Conservation (phyloP, 2,888 invertebrate genomes). For the Lasioglossum leucozonium region DNA sequence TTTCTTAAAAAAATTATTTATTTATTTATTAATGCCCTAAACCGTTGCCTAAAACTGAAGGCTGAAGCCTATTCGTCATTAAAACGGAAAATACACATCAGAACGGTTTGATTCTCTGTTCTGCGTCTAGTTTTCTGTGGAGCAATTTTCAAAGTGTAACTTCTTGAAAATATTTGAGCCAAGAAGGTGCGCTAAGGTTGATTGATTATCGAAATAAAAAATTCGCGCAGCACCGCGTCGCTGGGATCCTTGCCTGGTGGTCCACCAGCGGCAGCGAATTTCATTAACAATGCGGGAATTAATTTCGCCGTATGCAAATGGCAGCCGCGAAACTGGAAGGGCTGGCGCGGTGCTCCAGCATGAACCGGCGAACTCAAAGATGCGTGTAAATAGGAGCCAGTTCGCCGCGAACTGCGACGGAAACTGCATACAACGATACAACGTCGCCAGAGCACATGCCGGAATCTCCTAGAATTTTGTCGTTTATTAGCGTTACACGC, state of each 20-base stretch:
- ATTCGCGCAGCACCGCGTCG: neutral
- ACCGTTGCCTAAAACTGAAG: neutral
- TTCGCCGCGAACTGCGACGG: neutral
- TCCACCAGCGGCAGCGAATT: conserved; percentile 13
- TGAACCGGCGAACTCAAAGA: conserved; percentile 17
- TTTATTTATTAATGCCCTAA: too few species aligned
- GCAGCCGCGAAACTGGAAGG: conserved; percentile 25
- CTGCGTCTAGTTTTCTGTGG: too few species aligned
- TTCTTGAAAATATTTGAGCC: too few species aligned
- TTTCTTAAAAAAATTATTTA: neutral
- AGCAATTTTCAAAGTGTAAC: neutral
- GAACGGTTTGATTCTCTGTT: too few species aligned
- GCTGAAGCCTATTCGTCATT: neutral
- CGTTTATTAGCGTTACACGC: conserved; percentile 8
- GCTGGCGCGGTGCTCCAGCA: neutral
- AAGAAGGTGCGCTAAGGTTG: neutral
- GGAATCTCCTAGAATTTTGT: conserved; percentile 2
- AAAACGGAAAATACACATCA: too few species aligned
- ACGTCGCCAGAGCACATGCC: neutral
- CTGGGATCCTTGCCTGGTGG: neutral
- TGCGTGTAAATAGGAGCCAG: conserved; percentile 14
- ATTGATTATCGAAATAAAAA: neutral
- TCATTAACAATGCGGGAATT: conserved; percentile 22
- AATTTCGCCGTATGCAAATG: conserved; percentile 6
- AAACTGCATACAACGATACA: conserved; percentile 2